Base-by-base conservation (phyloP, 2,888 invertebrate genomes). In the Sinelater perroti region DNA sequence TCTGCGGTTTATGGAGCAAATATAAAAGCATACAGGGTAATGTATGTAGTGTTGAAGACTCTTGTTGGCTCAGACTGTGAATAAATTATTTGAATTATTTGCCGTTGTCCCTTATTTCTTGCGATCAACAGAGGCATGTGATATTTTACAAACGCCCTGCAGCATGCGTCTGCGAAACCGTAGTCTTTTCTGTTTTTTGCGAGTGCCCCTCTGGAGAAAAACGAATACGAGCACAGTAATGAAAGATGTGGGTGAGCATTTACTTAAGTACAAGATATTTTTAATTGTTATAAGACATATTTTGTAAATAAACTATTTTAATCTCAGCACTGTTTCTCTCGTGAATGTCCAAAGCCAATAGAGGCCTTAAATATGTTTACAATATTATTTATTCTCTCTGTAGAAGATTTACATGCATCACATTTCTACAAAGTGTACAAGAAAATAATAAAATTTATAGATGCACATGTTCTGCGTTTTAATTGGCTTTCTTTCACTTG, bases 341-440 rank as follows among this genome's bases (percentile, higher is more conserved):
- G 60, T 72, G 63, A 70, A 68, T 70, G 71, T 71, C 72, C 72
- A 71, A 71, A 73, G 74, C 74, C 75, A 74, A 68, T 73, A 74
- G 75, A 73, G 75, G 75, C 75, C 75, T 75, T 75, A 75, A 26
- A 69, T 60, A 69, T 62, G 59, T 62, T 64, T 56, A 62, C 61
- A 63, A 51, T n/a, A n/a, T 62, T 60, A 63, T 65, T 70, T 62
- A 60, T 68, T 67, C 67, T 55, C 67, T 68, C 67, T 68, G 70
- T 71, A 70, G 69, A 71, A 54, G 44, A 54, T 58, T 58, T 52
- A 59, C 44, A 50, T 36, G 33, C 72, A 71, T 72, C 72, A 72
- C 71, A 64, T 65, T 67, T 67, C 61, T 67, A 68, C 63, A 57
- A 62, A 63, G 66, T 68, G 61, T 56, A 65, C 64, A 67, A 59